Conservation (phyloP, 2,797 vertebrate genomes). For the Euphonia xanthogaster region DNA sequence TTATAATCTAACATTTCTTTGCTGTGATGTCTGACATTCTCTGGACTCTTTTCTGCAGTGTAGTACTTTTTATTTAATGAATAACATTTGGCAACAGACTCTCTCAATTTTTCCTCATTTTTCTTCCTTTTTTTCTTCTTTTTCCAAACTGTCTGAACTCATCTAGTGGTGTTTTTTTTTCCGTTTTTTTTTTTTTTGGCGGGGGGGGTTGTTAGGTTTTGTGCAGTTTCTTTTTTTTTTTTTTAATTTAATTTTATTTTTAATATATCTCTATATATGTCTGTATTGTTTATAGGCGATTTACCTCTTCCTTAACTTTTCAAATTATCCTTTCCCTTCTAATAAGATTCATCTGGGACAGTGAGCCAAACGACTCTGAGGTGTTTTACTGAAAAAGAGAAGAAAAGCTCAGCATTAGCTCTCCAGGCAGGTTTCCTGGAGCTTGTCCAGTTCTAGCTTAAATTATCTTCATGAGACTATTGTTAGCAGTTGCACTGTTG, state of each 20-base stretch:
- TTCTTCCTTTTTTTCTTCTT: background rate
- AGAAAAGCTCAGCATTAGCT: slow-evolving; percentile 25
- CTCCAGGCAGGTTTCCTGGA: slow-evolving; percentile 53
- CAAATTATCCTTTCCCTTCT: background rate
- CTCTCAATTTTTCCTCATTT: background rate
- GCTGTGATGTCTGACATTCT: background rate
- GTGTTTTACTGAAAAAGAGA: slow-evolving; percentile 3
- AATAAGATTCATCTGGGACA: background rate
- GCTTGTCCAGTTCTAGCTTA: slow-evolving; percentile 23
- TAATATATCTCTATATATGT: too few species aligned
- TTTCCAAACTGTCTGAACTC: background rate
- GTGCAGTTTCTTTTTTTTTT: background rate
- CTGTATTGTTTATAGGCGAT: background rate
- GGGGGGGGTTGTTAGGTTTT: rapidly evolving
- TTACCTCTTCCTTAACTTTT: slow-evolving; percentile 14
- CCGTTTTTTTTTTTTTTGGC: background rate
- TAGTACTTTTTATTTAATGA: slow-evolving; percentile 17
- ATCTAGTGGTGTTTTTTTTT: background rate
- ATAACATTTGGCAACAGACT: background rate
- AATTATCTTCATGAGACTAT: slow-evolving; percentile 50
- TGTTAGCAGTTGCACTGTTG: slow-evolving; percentile 39
- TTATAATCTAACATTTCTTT: background rate
- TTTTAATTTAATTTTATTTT: background rate
- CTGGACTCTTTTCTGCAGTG: background rate
- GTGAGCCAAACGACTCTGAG: background rate